A percentile compares a stretch with the other conserved stretches of the same genome.
phyloP scores from a whole-genome alignment of 2,797 vertebrate genomes.

The Esox masquinongy region DNA sequence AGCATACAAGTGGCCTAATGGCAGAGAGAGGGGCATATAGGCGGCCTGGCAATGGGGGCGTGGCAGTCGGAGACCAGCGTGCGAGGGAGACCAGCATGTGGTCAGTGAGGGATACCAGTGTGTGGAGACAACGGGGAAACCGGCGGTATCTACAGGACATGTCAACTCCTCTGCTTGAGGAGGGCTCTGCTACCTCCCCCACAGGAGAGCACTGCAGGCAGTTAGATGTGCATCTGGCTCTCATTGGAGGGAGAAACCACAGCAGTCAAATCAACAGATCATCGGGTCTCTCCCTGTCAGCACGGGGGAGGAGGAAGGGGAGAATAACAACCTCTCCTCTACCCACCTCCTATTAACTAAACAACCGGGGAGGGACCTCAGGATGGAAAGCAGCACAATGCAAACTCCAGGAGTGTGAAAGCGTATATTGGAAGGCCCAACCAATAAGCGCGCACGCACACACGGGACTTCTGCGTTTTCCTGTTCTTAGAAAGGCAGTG shows the following conservation, averaged over 20 bases:
- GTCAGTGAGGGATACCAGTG: too few species aligned
- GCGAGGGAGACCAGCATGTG: too few species aligned
- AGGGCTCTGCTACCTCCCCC: conserved; percentile 1
- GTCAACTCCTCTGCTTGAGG: conserved; percentile 8
- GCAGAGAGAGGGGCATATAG: too few species aligned
- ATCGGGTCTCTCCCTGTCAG: conserved; percentile 17
- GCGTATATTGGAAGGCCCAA: too few species aligned
- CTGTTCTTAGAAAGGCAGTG: background rate
- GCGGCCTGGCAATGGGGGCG: too few species aligned
- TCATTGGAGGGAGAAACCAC: conserved; percentile 25
- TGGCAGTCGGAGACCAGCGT: background rate
- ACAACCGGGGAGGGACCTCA: background rate
- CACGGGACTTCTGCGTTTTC: conserved; percentile 31
- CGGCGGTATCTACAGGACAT: background rate
- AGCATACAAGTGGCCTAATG: too few species aligned
- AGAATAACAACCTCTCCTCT: conserved; percentile 5
- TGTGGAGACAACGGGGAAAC: background rate
- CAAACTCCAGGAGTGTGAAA: conserved; percentile 36
- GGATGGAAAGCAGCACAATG: conserved; percentile 38
- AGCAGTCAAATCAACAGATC: conserved; percentile 40
- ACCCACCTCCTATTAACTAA: background rate
- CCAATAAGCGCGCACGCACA: too few species aligned
- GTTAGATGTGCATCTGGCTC: conserved; percentile 18
- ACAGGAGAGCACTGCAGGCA: background rate
- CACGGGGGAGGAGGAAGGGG: background rate